phyloP scores from a whole-genome alignment of 1,140 invertebrate genomes.

The Micrasema longulum region DNA sequence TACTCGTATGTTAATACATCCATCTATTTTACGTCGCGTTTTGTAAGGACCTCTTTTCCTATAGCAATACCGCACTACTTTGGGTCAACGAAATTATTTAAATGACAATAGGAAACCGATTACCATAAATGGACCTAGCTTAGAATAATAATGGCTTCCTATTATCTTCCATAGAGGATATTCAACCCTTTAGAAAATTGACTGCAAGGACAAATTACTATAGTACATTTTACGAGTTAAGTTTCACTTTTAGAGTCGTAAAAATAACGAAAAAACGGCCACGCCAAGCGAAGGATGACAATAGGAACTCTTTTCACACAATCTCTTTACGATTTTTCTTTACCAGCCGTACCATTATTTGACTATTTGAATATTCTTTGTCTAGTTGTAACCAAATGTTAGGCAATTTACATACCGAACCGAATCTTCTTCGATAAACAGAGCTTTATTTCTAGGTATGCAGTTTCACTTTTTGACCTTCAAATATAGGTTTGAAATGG shows the following conservation, averaged over 20 bases:
- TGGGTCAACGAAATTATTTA: conserved; percentile 6
- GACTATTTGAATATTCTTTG: conserved; percentile 44
- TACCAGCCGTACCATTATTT: conserved; percentile 8
- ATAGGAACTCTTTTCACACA: conserved; percentile 26
- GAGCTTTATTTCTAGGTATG: conserved; percentile 7
- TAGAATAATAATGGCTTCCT: conserved; percentile 3
- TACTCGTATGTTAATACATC: too few species aligned
- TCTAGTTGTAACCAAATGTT: conserved; percentile 19
- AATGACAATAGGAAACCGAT: conserved; percentile 6
- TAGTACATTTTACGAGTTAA: conserved; percentile 44
- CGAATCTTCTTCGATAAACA: conserved; percentile 41
- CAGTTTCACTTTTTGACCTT: conserved; percentile 23
- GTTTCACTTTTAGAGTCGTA: conserved; percentile 49
- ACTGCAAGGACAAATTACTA: conserved; percentile 50
- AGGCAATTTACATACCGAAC: conserved; percentile 52
- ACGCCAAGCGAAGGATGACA: conserved; percentile 34
- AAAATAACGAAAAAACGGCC: conserved; percentile 31
- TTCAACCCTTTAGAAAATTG: conserved; percentile 47
- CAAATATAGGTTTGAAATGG: neutral
- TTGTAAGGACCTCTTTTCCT: too few species aligned
- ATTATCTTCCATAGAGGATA: conserved; percentile 19
- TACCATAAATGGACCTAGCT: neutral
- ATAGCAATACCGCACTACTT: too few species aligned
- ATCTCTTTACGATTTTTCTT: conserved; percentile 26
- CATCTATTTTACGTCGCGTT: too few species aligned